A percentile compares a stretch with the other conserved stretches of the same genome.
These are phyloP conservation scores for Ornithoptera alexandrae DNA, from an alignment of 2,888 invertebrate genomes.

Conservation along the genomic window DNA sequence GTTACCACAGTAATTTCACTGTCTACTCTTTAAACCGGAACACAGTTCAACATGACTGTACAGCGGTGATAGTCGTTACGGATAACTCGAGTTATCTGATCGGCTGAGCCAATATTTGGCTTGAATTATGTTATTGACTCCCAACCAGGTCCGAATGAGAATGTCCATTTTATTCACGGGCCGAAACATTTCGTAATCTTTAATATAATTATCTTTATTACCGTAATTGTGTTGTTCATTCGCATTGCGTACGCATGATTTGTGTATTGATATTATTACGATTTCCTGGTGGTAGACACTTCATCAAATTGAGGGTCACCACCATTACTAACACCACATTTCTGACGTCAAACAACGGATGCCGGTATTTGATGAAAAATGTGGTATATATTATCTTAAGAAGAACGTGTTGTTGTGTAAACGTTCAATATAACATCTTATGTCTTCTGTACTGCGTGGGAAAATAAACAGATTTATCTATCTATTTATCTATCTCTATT, in stretches of 20 bases:
- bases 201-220: conserved; percentile 37
- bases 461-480: no score
- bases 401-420: no score
- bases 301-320: no score
- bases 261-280: neutral
- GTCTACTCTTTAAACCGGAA: neutral
- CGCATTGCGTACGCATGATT: neutral
- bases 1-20: no score
- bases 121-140: conserved; percentile 54
- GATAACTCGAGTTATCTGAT: conserved; percentile 49
- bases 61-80: conserved; percentile 38
- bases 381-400: no score
- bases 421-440: no score
- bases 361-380: no score
- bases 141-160: conserved; percentile 29
- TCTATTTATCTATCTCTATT: no score
- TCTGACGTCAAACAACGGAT: no score
- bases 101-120: conserved; percentile 50
- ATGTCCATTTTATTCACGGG: conserved; percentile 33
- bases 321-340: no score
- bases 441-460: no score
- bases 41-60: conserved; percentile 34
- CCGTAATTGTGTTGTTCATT: conserved; percentile 29
- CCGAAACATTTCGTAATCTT: conserved; percentile 31
- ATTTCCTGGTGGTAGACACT: no score